Evolutionary conservation across 2,888 invertebrate genomes (phyloP).

Genomic region (Pterostichus niger): DNA sequence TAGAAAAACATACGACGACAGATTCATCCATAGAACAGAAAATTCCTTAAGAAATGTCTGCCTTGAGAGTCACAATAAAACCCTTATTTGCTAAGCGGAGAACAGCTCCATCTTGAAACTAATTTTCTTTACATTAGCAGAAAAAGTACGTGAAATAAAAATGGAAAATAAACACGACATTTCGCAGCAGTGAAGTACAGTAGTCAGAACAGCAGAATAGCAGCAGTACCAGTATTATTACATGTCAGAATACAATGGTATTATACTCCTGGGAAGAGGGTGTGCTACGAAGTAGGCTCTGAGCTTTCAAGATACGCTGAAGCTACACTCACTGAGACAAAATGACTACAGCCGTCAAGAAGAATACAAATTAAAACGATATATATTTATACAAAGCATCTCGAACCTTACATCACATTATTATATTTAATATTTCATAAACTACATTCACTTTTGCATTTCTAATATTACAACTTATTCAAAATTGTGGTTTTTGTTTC

Average conservation of each 20-base stretch:
- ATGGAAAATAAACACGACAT: constrained; percentile 46
- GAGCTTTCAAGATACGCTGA: neutral
- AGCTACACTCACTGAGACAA: neutral
- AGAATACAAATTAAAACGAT: constrained; percentile 38
- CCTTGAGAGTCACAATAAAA: neutral
- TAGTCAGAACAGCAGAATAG: neutral
- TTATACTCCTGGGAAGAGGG: constrained; percentile 14
- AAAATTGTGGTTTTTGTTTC: too few relatives aligned
- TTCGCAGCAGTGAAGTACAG: constrained; percentile 21
- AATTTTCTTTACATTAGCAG: constrained; percentile 39
- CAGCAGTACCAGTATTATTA: constrained; percentile 28
- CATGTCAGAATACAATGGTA: constrained; percentile 44
- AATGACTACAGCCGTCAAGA: neutral
- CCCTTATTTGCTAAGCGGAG: constrained; percentile 2
- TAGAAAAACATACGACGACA: too few relatives aligned
- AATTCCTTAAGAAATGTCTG: too few relatives aligned
- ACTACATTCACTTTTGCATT: too few relatives aligned
- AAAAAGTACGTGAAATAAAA: constrained; percentile 39
- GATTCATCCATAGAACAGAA: too few relatives aligned
- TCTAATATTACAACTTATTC: too few relatives aligned
- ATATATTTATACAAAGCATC: constrained; percentile 47
- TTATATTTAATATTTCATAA: neutral
- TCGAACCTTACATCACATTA: neutral
- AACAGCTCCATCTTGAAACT: constrained; percentile 15
- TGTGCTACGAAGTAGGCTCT: neutral